These are phyloP conservation scores for Xiphydria camelus DNA, from an alignment of 2,888 invertebrate species.

Conservation along the genomic window DNA sequence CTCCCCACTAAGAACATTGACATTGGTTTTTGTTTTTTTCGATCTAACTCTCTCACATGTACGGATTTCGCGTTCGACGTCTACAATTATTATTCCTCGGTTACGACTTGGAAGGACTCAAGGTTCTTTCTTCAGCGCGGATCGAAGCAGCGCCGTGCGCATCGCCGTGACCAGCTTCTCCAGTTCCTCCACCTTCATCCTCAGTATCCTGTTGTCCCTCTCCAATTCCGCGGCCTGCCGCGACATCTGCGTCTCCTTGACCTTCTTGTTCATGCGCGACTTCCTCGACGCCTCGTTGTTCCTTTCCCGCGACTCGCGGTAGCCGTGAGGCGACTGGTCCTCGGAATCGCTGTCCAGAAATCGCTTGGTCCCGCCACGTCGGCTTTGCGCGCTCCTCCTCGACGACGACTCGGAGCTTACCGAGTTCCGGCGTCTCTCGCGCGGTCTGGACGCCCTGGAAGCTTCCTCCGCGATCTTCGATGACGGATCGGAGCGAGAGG, in stretches of 20 bases:
- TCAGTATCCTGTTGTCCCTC: conserved; percentile 66
- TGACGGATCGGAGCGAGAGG: too few relatives aligned
- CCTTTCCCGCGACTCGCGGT: conserved; percentile 72
- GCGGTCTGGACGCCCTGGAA: conserved; percentile 9
- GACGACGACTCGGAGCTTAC: too few relatives aligned
- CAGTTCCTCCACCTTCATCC: conserved; percentile 68
- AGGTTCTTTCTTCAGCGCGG: conserved; percentile 62
- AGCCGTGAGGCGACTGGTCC: conserved; percentile 58
- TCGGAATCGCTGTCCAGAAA: conserved; percentile 32
- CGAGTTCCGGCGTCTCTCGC: too few relatives aligned
- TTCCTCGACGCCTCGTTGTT: conserved; percentile 80
- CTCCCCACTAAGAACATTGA: too few relatives aligned
- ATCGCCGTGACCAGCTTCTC: conserved; percentile 70
- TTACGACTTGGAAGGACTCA: too few relatives aligned
- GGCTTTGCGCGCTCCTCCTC: conserved; percentile 3
- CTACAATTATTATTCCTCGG: too few relatives aligned
- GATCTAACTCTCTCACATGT: too few relatives aligned
- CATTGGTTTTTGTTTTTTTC: too few relatives aligned
- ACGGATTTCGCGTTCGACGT: too few relatives aligned
- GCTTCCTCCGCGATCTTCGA: neutral
- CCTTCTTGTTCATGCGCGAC: conserved; percentile 73
- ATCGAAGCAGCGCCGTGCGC: conserved; percentile 68
- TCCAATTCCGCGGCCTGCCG: conserved; percentile 63
- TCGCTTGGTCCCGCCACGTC: conserved; percentile 23
- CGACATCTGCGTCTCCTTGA: conserved; percentile 63